Percentiles rank a stretch among this genome's conserved stretches.
Conservation (phyloP, 2,113 vertebrate species). For the Crotalus tigris region DNA sequence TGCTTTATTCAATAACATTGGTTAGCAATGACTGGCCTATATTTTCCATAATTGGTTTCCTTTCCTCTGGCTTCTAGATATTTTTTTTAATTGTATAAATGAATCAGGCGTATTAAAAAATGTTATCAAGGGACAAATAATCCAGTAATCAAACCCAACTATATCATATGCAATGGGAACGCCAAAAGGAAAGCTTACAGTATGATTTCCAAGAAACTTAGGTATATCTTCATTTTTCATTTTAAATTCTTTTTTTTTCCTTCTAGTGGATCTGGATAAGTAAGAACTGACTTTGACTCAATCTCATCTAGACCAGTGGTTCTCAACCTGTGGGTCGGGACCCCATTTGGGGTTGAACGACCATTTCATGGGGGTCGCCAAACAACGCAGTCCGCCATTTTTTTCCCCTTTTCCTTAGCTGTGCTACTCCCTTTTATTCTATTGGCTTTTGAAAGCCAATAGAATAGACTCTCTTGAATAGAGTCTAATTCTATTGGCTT, state of each 20-base stretch:
- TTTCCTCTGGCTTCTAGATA: constrained; percentile 42
- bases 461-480: too few species aligned
- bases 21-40: constrained; percentile 25
- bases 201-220: not conserved
- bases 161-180: not conserved
- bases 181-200: not conserved
- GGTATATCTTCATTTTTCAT: not conserved
- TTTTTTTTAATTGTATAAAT: constrained; percentile 34
- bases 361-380: too few species aligned
- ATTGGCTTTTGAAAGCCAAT: too few species aligned
- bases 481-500: too few species aligned
- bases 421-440: too few species aligned
- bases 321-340: too few species aligned
- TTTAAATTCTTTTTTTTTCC: not conserved
- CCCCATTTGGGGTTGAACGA: too few species aligned
- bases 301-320: too few species aligned
- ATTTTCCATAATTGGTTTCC: constrained; percentile 42
- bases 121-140: constrained; percentile 35
- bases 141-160: constrained; percentile 23
- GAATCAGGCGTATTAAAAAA: constrained; percentile 38
- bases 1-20: constrained; percentile 35
- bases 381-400: too few species aligned
- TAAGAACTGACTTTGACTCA: not conserved
- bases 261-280: not conserved
- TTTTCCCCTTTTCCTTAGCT: too few species aligned